Base-by-base conservation (phyloP, 2,888 invertebrate species). In the Tinea trinotella region DNA sequence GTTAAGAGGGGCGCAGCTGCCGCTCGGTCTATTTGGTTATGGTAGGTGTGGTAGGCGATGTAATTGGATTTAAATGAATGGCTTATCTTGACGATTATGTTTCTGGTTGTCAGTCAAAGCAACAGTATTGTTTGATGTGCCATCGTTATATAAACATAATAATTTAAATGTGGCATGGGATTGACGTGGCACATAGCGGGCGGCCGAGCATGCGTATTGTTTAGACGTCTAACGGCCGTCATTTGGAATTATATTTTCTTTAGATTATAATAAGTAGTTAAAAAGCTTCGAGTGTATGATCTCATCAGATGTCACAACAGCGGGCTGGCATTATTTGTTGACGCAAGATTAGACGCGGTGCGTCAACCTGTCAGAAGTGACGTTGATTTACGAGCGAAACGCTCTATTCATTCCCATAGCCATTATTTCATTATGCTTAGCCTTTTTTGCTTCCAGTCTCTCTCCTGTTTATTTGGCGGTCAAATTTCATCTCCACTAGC, bases 401-500 rank as follows among this genome's bases (percentile, higher is more conserved):
- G 50, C 13, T 50, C 24, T 50, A 50, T 50, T 53, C 55, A 57
- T 58, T 59, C 57, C 50, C 55, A 15, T 48, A 13, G 57, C 56
- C 53, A 57, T 60, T 62, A 59, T 57, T 53, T 57, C 48, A 56
- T 57, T 58, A 53, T 53, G 19, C 22, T 34, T 17, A n/a, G 52
- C 13, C 52, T 52, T 52, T 52, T 35, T 35, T 34, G 17, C 35
- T 35, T 35, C 52, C 52, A 22, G 52, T 22, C 40, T 63, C n/a
- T n/a, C 62, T 64, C 62, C 57, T 56, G 65, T 68, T 70, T 69
- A 67, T 62, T 59, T 57, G 66, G 60, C 65, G 69, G 64, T 76
- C 72, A 68, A 69, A 68, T 74, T 70, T 67, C 70, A 68, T 66
- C 61, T 64, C 61, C 22, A 6, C 12, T 57, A 56, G 58, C 67